Conservation (phyloP, 2,797 vertebrate genomes). For the Myripristis jacobus region DNA sequence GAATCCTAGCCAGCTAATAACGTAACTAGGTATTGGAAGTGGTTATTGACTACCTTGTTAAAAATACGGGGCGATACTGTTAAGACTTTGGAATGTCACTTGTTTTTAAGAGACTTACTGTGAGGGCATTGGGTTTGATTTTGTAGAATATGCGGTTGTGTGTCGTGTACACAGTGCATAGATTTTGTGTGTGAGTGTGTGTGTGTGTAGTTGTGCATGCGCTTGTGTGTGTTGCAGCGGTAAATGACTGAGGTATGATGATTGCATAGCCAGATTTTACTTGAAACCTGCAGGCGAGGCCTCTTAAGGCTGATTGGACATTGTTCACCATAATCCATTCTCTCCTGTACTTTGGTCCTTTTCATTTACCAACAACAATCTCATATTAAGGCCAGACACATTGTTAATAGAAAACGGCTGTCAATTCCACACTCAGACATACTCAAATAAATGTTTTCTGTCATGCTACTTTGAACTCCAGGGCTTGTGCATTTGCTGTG, state of each 20-base stretch:
- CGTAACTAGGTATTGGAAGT: constrained; percentile 32
- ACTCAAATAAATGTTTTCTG: constrained; percentile 42
- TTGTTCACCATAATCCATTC: constrained; percentile 64
- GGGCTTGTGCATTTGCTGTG: background rate
- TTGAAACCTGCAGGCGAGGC: constrained; percentile 39
- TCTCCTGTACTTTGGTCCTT: constrained; percentile 33
- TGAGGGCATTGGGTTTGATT: background rate
- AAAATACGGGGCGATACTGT: constrained; percentile 3
- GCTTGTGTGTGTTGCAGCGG: constrained; percentile 18
- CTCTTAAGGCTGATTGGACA: constrained; percentile 68
- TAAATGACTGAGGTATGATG: constrained; percentile 35
- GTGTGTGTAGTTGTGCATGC: constrained; percentile 1
- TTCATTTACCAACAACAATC: constrained; percentile 61
- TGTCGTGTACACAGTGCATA: constrained; percentile 2
- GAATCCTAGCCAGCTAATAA: constrained; percentile 59
- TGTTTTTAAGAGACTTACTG: background rate
- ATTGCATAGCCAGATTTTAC: constrained; percentile 35
- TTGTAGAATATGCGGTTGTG: background rate
- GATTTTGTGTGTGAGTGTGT: background rate
- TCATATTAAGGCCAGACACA: constrained; percentile 51
- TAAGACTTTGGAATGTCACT: background rate
- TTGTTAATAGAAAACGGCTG: constrained; percentile 58
- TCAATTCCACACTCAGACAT: constrained; percentile 45
- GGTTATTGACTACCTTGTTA: constrained; percentile 19
- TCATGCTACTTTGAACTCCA: constrained; percentile 29